A percentile compares a stretch with the other conserved stretches of the same genome.
Evolutionary conservation across 2,888 invertebrate species (phyloP).

Genomic region (Sphinx pinastri): DNA sequence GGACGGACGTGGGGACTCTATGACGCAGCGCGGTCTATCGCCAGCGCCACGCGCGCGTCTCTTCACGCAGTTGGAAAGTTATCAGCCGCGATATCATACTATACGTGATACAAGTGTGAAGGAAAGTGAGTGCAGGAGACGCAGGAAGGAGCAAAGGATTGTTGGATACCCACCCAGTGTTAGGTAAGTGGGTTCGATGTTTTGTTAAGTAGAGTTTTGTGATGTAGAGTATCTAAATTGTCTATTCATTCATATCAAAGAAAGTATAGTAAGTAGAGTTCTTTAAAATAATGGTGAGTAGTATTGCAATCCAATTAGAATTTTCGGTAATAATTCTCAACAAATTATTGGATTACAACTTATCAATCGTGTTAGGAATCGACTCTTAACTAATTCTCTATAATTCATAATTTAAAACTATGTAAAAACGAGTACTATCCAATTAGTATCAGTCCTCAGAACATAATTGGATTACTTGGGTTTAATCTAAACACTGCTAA

Average conservation of each 20-base stretch:
- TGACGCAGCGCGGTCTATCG: constrained; percentile 67
- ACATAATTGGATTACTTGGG: no score
- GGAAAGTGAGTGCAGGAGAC: constrained; percentile 73
- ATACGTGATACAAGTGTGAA: constrained; percentile 78
- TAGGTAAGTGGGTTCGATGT: constrained; percentile 57
- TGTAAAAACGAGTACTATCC: no score
- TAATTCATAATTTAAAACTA: no score
- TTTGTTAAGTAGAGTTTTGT: constrained; percentile 15
- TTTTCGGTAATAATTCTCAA: no score
- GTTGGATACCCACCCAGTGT: constrained; percentile 56
- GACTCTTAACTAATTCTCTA: no score
- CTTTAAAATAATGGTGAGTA: no score
- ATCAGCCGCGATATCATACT: constrained; percentile 79
- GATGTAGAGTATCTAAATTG: background rate
- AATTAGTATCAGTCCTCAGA: no score
- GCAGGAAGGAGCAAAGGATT: constrained; percentile 69
- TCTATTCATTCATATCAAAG: background rate
- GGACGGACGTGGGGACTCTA: constrained; percentile 61
- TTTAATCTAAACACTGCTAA: no score
- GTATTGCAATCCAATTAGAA: no score
- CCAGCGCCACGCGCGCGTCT: constrained; percentile 77
- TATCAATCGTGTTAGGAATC: no score
- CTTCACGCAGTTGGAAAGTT: constrained; percentile 79
- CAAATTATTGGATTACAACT: no score
- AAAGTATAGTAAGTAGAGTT: background rate